phyloP scores from a whole-genome alignment of 30 jellyfish, hydroid and myxozoan genomes.

The Cassiopea andromeda region DNA sequence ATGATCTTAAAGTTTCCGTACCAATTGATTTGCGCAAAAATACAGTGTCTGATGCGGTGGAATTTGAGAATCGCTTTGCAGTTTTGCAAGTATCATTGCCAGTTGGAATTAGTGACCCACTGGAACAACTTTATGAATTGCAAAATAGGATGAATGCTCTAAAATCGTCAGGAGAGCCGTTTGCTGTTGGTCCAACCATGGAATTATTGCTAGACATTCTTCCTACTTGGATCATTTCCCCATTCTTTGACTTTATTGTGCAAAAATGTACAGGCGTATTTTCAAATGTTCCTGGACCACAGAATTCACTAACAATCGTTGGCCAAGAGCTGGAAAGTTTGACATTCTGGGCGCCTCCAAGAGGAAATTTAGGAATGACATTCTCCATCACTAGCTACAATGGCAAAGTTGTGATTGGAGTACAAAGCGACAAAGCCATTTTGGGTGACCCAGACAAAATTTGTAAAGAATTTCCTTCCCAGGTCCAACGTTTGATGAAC shows the following conservation, averaged over 20 bases:
- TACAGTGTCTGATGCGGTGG: constrained; percentile 64
- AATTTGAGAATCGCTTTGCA: constrained; percentile 81
- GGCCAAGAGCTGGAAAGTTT: constrained; percentile 59
- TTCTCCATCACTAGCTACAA: constrained; percentile 72
- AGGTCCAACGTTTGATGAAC: constrained; percentile 47
- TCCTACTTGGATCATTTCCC: constrained; percentile 66
- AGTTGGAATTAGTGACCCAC: constrained; percentile 49
- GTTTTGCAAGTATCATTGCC: constrained; percentile 64
- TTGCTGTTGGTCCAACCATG: constrained; percentile 74
- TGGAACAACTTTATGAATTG: constrained; percentile 54
- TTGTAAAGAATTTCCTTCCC: constrained; percentile 52
- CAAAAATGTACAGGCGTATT: constrained; percentile 72
- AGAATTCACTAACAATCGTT: constrained; percentile 36
- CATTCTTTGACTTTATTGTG: constrained; percentile 48
- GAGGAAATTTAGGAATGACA: constrained; percentile 78
- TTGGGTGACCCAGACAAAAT: constrained; percentile 71
- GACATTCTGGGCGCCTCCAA: constrained; percentile 92
- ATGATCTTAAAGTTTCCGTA: constrained; percentile 57
- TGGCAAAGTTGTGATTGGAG: constrained; percentile 68
- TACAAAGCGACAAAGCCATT: constrained; percentile 64
- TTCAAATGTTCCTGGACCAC: constrained; percentile 88
- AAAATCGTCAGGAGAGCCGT: constrained; percentile 83
- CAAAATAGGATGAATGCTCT: constrained; percentile 60
- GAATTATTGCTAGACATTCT: constrained; percentile 39
- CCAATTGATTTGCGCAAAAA: constrained; percentile 85